These are phyloP conservation scores for Epinephelus moara DNA, from an alignment of 2,113 vertebrate species.

Conservation along the genomic window DNA sequence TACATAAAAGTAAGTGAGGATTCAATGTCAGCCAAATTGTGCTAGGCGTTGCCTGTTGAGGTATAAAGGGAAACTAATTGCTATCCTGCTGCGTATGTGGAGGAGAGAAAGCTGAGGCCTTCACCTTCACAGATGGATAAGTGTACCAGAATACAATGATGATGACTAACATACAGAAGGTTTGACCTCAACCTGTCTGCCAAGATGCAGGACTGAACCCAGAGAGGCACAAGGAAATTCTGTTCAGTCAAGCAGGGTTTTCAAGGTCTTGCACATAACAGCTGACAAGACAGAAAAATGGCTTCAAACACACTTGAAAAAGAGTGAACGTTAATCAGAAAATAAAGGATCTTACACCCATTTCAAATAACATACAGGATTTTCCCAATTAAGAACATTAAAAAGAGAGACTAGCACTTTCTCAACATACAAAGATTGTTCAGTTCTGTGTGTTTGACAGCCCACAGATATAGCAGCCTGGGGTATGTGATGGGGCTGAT, in stretches of 20 bases:
- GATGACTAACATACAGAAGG: not conserved
- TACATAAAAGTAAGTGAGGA: conserved; percentile 46
- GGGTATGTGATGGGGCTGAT: not conserved
- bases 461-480: not conserved
- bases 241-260: not conserved
- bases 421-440: not conserved
- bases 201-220: not conserved
- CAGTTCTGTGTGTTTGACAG: not conserved
- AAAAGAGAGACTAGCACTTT: not conserved
- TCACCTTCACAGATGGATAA: conserved; percentile 32
- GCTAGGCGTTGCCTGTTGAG: conserved; percentile 50
- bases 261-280: conserved; percentile 7
- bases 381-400: not conserved
- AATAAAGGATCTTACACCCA: not conserved
- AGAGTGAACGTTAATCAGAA: not conserved
- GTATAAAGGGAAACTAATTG: conserved; percentile 68
- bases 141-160: not conserved
- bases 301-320: not conserved
- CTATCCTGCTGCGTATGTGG: conserved; percentile 50
- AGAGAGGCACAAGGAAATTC: not conserved
- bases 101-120: conserved; percentile 23
- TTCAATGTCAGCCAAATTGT: conserved; percentile 76
- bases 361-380: not conserved
- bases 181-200: conserved; percentile 19
- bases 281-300: not conserved